These are phyloP conservation scores for Ciconia nigra DNA, from an alignment of 2,797 vertebrate genomes.

Conservation along the genomic window DNA sequence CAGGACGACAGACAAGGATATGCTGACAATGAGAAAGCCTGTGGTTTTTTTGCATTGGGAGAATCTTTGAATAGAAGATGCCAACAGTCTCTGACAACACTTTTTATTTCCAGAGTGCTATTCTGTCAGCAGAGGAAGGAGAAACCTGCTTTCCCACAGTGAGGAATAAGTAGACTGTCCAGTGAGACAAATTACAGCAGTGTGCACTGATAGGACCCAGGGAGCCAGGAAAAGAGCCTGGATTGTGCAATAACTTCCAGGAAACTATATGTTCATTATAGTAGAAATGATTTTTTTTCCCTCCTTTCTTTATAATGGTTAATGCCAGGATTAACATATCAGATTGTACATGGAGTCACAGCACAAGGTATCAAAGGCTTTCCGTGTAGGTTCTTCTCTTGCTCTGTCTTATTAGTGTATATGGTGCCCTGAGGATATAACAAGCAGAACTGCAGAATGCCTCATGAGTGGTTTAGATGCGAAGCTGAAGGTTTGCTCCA, in stretches of 20 bases:
- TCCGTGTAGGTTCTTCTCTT: neutral
- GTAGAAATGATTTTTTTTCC: neutral
- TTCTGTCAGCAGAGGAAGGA: neutral
- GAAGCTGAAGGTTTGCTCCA: neutral
- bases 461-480: neutral
- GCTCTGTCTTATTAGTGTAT: neutral
- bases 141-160: neutral
- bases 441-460: neutral
- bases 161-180: neutral
- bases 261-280: neutral
- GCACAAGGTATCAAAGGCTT: conserved; percentile 34
- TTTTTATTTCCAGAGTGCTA: neutral
- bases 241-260: neutral
- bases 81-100: neutral
- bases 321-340: neutral
- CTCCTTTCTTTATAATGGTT: neutral
- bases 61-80: neutral
- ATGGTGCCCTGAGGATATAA: neutral
- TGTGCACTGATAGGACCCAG: neutral
- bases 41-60: neutral
- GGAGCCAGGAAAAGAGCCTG: neutral
- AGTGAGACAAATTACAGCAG: neutral
- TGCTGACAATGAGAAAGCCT: neutral
- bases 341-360: neutral
- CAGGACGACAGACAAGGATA: neutral